phyloP scores from a whole-genome alignment of 2,888 invertebrate genomes.

The Dorcus hopei region DNA sequence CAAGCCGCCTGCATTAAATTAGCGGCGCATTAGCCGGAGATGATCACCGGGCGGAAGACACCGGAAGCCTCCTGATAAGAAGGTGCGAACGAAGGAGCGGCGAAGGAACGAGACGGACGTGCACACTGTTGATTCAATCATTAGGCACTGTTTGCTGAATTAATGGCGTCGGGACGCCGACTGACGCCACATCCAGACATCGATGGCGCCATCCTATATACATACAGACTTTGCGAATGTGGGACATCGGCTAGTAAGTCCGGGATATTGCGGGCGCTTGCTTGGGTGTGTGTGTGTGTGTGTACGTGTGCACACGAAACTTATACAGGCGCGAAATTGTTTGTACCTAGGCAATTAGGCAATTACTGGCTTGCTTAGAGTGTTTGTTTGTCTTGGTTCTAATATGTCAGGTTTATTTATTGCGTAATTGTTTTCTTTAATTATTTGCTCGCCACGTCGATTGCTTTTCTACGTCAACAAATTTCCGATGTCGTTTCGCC shows the following conservation, averaged over 20 bases:
- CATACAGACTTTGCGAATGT: conserved; percentile 24
- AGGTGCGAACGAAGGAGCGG: not conserved
- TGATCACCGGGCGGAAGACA: not conserved
- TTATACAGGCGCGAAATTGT: not conserved
- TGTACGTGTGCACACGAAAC: not conserved
- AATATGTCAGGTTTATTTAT: too few species aligned
- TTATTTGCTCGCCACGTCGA: too few species aligned
- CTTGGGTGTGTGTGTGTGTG: not conserved
- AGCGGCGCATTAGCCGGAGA: too few species aligned
- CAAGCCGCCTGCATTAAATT: too few species aligned
- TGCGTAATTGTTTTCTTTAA: too few species aligned
- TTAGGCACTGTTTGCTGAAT: conserved; percentile 51
- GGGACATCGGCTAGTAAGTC: conserved; percentile 18
- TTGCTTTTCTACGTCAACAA: too few species aligned
- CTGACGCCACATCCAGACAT: conserved; percentile 42
- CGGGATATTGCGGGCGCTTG: conserved; percentile 3
- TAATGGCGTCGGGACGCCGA: conserved; percentile 48
- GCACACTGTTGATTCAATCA: conserved; percentile 52
- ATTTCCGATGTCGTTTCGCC: too few species aligned
- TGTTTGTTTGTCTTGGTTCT: too few species aligned
- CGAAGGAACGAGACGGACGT: not conserved
- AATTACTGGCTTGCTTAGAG: too few species aligned
- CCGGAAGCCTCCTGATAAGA: not conserved
- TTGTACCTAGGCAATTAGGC: too few species aligned
- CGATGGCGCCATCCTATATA: conserved; percentile 30